phyloP scores from a whole-genome alignment of 2,888 invertebrate species.

The Acutogordius australiensis region DNA sequence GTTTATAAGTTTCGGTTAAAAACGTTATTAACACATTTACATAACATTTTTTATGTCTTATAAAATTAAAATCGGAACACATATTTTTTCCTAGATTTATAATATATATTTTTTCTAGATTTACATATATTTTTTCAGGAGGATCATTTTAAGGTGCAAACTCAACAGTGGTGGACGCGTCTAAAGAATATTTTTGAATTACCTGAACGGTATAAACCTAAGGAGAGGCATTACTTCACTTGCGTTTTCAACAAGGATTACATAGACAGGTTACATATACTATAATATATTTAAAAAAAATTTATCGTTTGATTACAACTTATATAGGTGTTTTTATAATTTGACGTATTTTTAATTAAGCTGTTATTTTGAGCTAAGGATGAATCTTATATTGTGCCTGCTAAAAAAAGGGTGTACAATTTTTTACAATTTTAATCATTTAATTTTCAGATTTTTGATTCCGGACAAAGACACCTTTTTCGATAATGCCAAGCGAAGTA shows the following conservation, averaged over 20 bases:
- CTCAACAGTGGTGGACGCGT: not conserved
- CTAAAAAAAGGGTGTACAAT: not conserved
- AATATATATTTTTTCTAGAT: not conserved
- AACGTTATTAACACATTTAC: no score
- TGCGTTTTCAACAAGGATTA: conserved; percentile 3
- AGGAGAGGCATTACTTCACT: conserved; percentile 5
- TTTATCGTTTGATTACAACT: not conserved
- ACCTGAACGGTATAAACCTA: not conserved
- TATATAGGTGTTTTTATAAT: not conserved
- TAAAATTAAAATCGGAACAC: no score
- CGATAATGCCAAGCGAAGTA: conserved; percentile 54
- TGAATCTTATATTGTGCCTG: no score
- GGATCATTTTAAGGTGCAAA: not conserved
- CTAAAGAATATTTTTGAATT: not conserved
- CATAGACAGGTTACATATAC: not conserved
- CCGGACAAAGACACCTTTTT: conserved; percentile 56
- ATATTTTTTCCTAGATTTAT: no score
- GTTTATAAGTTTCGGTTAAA: no score
- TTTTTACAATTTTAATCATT: no score
- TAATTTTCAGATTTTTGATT: conserved; percentile 59
- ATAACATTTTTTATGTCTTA: no score
- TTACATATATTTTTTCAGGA: not conserved
- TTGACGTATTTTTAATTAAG: not conserved
- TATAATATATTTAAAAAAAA: no score
- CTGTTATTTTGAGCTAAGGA: no score